Conservation (phyloP, 2,797 vertebrate species). For the Diplodus puntazzo region DNA sequence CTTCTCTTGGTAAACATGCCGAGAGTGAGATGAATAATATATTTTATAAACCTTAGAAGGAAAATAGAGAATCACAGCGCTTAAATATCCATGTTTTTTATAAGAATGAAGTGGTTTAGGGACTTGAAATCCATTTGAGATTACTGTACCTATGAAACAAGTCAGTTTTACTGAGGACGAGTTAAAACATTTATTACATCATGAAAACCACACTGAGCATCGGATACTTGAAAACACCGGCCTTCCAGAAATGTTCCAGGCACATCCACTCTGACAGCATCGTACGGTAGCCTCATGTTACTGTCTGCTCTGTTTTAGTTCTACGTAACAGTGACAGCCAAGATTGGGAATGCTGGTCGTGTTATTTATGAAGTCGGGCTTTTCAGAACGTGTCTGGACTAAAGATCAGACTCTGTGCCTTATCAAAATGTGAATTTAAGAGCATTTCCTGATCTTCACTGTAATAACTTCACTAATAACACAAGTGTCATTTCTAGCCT, state of each 20-base stretch:
- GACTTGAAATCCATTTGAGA: neutral
- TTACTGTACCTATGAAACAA: neutral
- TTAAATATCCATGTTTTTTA: neutral
- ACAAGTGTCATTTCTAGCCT: slow-evolving; percentile 9
- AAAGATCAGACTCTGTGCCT: slow-evolving; percentile 41
- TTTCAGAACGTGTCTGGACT: neutral
- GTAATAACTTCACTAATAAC: neutral
- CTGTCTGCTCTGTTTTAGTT: neutral
- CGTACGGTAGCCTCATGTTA: neutral
- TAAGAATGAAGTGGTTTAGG: neutral
- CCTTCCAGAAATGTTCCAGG: neutral
- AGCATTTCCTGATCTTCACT: slow-evolving; percentile 4
- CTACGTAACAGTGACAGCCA: neutral
- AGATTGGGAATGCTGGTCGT: neutral
- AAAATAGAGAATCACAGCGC: neutral
- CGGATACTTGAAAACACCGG: neutral
- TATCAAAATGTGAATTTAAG: slow-evolving; percentile 30
- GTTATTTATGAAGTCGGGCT: neutral
- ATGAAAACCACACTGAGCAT: neutral
- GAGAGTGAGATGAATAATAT: neutral
- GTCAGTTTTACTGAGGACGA: neutral
- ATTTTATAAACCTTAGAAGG: neutral
- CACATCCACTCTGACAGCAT: neutral
- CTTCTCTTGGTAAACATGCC: neutral
- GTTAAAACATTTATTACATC: neutral